These are phyloP conservation scores for Congeria kusceri DNA, from an alignment of 2,888 invertebrate genomes.

Conservation along the genomic window DNA sequence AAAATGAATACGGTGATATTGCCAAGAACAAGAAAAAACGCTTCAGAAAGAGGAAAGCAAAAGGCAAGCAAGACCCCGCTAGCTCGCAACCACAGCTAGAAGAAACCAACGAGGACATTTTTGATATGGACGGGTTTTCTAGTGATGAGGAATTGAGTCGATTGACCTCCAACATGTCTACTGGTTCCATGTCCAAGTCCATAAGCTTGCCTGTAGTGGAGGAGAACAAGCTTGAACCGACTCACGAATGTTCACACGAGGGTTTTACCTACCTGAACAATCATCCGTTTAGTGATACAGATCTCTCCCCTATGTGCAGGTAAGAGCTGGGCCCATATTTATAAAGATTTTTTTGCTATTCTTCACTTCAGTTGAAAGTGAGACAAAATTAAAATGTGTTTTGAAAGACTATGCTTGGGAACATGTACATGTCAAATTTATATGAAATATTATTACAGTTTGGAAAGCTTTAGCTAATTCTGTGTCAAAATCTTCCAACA, in stretches of 20 bases:
- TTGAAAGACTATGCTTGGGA: no score
- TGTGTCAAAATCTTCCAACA: no score
- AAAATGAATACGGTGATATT: constrained; percentile 35
- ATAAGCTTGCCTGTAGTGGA: constrained; percentile 66
- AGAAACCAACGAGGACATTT: constrained; percentile 70
- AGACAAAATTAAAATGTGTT: no score
- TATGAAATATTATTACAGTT: no score
- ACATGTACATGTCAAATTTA: no score
- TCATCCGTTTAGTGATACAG: constrained; percentile 93
- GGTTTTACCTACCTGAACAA: constrained; percentile 61
- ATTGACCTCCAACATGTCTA: constrained; percentile 56
- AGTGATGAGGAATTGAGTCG: constrained; percentile 76
- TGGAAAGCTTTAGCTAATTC: no score
- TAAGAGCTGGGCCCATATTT: constrained; percentile 85
- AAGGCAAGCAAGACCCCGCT: constrained; percentile 9
- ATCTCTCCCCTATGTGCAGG: constrained; percentile 90
- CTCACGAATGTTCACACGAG: constrained; percentile 62
- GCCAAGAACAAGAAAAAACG: constrained; percentile 26
- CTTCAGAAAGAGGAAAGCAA: constrained; percentile 35
- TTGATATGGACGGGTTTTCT: constrained; percentile 81
- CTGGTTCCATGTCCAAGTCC: constrained; percentile 65
- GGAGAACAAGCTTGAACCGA: constrained; percentile 65
- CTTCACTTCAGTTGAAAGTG: no score
- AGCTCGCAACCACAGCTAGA: no score
- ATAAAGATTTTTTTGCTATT: no score